Conservation (phyloP, 2,888 invertebrate species). For the Axea sp. region DNA sequence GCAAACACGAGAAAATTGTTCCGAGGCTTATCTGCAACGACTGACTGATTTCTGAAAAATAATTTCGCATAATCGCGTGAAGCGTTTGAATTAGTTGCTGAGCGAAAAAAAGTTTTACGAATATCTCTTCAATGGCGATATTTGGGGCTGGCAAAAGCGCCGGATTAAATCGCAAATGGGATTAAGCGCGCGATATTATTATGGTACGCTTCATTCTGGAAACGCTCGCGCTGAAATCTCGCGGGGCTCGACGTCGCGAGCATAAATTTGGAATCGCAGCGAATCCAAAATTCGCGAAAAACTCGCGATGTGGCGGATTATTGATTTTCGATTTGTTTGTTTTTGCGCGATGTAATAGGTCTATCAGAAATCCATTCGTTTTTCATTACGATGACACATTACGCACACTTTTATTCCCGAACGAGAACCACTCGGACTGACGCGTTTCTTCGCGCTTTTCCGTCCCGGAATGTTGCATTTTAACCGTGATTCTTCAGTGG, state of each 20-base stretch:
- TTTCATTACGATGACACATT: background rate
- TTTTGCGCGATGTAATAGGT: background rate
- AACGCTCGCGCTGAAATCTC: background rate
- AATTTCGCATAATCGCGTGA: no score
- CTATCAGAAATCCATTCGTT: conserved; percentile 12
- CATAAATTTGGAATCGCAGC: conserved; percentile 25
- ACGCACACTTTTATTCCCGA: no score
- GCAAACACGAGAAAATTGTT: no score
- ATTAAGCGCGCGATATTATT: conserved; percentile 34
- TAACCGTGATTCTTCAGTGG: no score
- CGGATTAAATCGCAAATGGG: conserved; percentile 38
- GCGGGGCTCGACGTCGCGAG: background rate
- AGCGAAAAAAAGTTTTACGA: conserved; percentile 24
- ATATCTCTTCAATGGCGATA: conserved; percentile 14
- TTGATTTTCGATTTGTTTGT: conserved; percentile 7
- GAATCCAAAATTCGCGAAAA: conserved; percentile 28
- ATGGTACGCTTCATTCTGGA: conserved; percentile 4
- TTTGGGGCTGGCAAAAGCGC: background rate
- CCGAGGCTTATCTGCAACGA: no score
- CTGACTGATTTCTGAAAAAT: no score
- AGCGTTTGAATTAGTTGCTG: no score
- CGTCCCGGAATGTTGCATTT: no score
- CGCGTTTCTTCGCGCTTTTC: no score
- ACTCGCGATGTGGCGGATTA: conserved; percentile 9
- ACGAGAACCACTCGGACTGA: no score